A percentile compares a stretch with the other conserved stretches of the same genome.
Conservation (phyloP, 2,888 invertebrate species). For the Parapristionchus giblindavisi region DNA sequence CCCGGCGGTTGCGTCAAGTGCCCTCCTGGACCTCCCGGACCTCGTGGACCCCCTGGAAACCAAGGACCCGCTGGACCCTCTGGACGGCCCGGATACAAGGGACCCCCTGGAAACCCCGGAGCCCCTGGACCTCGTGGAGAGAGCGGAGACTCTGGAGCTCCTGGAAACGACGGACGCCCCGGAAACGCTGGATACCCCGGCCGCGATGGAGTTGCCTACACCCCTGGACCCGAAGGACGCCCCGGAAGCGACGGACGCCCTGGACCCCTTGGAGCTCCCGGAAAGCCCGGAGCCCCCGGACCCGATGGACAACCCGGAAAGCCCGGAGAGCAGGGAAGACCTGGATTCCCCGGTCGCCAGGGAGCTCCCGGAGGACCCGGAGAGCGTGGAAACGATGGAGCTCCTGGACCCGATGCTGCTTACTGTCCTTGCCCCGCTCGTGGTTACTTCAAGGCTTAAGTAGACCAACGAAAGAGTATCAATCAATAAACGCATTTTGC, state of each 20-base stretch:
- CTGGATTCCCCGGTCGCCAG: constrained; percentile 45
- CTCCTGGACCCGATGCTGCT: constrained; percentile 51
- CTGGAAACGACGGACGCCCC: constrained; percentile 34
- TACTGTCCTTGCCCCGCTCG: constrained; percentile 52
- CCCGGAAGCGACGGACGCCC: constrained; percentile 36
- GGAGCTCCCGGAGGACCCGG: constrained; percentile 39
- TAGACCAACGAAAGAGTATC: no score
- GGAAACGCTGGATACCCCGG: constrained; percentile 41
- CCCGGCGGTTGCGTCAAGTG: constrained; percentile 58
- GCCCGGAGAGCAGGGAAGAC: constrained; percentile 46
- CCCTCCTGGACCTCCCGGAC: constrained; percentile 56
- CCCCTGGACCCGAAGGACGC: constrained; percentile 30
- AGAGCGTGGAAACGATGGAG: constrained; percentile 45
- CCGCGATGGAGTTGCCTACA: constrained; percentile 45
- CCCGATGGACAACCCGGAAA: constrained; percentile 51
- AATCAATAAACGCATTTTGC: no score
- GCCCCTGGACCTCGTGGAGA: constrained; percentile 33
- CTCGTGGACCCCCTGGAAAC: constrained; percentile 53
- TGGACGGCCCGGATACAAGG: constrained; percentile 54
- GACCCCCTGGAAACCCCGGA: constrained; percentile 42
- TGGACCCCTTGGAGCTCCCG: constrained; percentile 38
- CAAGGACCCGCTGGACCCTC: constrained; percentile 52
- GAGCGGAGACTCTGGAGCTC: constrained; percentile 25
- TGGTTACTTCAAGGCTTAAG: no score
- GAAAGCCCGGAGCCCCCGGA: constrained; percentile 42